Evolutionary conservation across 2,888 invertebrate genomes (phyloP), one percentile per base, ranked within the genome.

Genomic region (Athetis lepigone): DNA sequence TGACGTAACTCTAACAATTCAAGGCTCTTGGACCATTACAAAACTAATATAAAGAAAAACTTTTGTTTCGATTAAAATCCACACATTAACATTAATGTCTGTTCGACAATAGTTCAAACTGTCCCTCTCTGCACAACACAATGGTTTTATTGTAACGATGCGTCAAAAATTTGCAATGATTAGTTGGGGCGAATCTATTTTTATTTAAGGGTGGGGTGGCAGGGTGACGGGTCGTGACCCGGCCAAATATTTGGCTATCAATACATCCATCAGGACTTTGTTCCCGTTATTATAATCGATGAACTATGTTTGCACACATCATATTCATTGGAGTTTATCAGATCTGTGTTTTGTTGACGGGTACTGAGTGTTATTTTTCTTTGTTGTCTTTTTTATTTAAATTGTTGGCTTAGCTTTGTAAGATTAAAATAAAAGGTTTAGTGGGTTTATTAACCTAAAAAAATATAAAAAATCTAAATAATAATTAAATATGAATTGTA

Each of bases 111-210:
- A 39, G 49, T 58, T 46, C 23, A 61, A 52, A 75, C 56, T 65
- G 60, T 75, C 58, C 65, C 61, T 70, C 57, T 65, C 50, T 9
- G 21, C 42, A 62, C 73, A 72, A 76, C 70, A 79, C 72, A 80
- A 80, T 80, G 64, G 65, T 61, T 69, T 69, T 75, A 83, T 81
- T 81, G 85, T 82, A 74, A 84, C 75, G 81, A 87, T 85, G 87
- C 86, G 82, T 79, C 85, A 84, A 86, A 88, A 88, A 86, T 91
- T 90, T 88, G 87, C 80, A 88, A 88, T 90, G 85, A 89, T 90
- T 86, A 85, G 83, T 80, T 85, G 79, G 91, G 91, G 90, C 89
- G 85, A 83, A 84, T 88, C 88, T 88, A 89, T 91, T 91, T 87
- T 85, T 85, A 86, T 83, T 82, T 83, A 76, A 67, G 74, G 83